Conservation (phyloP, 2,797 vertebrate genomes). For the Xerus rutilus region DNA sequence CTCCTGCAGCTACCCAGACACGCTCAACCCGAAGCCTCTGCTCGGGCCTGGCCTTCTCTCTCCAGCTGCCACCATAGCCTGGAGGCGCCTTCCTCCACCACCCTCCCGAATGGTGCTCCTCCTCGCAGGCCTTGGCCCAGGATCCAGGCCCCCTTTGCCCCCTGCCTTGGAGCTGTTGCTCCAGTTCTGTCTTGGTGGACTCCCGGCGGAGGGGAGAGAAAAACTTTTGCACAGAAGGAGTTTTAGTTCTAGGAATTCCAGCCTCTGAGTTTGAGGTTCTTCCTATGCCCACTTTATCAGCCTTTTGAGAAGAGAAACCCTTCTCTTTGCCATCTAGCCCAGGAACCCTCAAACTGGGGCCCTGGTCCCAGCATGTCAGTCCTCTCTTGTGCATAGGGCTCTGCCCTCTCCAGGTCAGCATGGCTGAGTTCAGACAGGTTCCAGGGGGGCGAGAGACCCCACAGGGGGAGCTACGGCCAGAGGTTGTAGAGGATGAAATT, state of each 20-base stretch:
- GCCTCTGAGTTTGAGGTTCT: not conserved
- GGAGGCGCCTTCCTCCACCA: slow-evolving; percentile 62
- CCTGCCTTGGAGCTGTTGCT: slow-evolving; percentile 35
- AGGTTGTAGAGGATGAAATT: slow-evolving; percentile 74
- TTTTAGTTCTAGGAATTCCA: not conserved
- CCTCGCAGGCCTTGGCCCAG: slow-evolving; percentile 62
- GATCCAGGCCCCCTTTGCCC: slow-evolving; percentile 68
- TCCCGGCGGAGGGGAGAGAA: not conserved
- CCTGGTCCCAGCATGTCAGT: slow-evolving; percentile 75
- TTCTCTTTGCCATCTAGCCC: not conserved
- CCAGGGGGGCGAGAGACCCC: slow-evolving; percentile 75
- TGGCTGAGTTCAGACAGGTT: slow-evolving; percentile 73
- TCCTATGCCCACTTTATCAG: not conserved
- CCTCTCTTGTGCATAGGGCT: slow-evolving; percentile 75
- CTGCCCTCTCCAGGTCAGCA: slow-evolving; percentile 65
- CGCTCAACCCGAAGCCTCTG: not conserved
- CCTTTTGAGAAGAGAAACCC: slow-evolving; percentile 39
- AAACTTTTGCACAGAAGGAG: not conserved
- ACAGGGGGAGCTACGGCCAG: slow-evolving; percentile 69
- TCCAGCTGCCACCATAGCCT: slow-evolving; percentile 35
- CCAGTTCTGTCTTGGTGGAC: slow-evolving; percentile 21
- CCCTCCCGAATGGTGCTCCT: slow-evolving; percentile 76
- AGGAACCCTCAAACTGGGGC: slow-evolving; percentile 55
- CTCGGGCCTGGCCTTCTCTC: not conserved
- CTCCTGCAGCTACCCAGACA: slow-evolving; percentile 57